Conservation (phyloP, 1,140 invertebrate species). For the Leptinotarsa undecemlineata region DNA sequence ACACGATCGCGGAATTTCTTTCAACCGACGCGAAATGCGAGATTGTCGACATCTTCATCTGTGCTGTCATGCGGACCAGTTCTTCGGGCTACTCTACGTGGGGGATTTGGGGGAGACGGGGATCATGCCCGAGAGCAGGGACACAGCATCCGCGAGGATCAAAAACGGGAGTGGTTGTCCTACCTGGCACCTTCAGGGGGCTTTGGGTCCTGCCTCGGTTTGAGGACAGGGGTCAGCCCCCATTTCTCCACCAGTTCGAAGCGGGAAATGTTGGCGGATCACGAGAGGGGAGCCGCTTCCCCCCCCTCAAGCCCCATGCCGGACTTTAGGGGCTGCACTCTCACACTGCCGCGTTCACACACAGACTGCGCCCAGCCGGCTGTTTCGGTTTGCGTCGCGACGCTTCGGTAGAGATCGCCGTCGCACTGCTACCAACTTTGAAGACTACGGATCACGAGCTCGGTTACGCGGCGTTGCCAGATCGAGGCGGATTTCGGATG, state of each 20-base stretch:
- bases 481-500: not conserved
- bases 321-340: slow-evolving; percentile 51
- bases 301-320: slow-evolving; percentile 54
- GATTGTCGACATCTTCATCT: slow-evolving; percentile 5
- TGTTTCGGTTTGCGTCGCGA: slow-evolving; percentile 43
- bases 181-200: slow-evolving; percentile 75
- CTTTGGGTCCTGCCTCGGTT: slow-evolving; percentile 87
- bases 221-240: slow-evolving; percentile 93
- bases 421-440: slow-evolving; percentile 32
- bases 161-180: slow-evolving; percentile 38
- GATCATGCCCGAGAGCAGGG: slow-evolving; percentile 22
- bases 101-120: not conserved
- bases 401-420: slow-evolving; percentile 40
- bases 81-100: slow-evolving; percentile 18
- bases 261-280: slow-evolving; percentile 85
- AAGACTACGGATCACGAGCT: slow-evolving; percentile 8
- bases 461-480: slow-evolving; percentile 17
- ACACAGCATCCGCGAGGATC: slow-evolving; percentile 40
- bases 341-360: slow-evolving; percentile 51
- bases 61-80: not conserved
- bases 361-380: slow-evolving; percentile 52
- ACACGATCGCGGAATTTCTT: not conserved
- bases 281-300: slow-evolving; percentile 54
- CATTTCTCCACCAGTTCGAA: slow-evolving; percentile 94
- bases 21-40: not conserved